Conservation (phyloP, 2,888 invertebrate genomes). For the Charanyca ferruginea region DNA sequence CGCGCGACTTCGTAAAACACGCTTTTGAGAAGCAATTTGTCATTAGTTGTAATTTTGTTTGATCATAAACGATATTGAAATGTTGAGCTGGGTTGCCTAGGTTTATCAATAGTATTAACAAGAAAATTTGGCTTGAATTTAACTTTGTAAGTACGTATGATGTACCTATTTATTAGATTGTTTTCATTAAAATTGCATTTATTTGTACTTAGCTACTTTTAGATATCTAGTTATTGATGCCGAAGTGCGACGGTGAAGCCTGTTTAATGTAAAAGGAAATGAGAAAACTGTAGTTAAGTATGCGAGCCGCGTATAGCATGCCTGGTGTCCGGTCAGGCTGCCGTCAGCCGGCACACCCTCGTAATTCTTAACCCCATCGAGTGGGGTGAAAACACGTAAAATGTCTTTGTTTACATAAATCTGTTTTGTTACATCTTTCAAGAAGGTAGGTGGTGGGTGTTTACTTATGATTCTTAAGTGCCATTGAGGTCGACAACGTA, state of each 20-base stretch:
- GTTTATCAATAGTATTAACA: conserved; percentile 38
- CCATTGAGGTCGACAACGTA: conserved; percentile 78
- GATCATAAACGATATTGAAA: conserved; percentile 62
- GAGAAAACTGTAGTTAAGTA: conserved; percentile 67
- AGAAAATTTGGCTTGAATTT: conserved; percentile 18
- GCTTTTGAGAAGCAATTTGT: conserved; percentile 69
- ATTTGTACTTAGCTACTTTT: background rate
- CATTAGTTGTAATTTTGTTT: conserved; percentile 65
- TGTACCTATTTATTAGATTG: background rate
- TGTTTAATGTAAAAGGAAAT: conserved; percentile 70
- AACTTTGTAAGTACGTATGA: background rate
- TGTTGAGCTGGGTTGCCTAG: conserved; percentile 45
- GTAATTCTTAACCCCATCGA: conserved; percentile 56
- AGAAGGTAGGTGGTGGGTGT: conserved; percentile 74
- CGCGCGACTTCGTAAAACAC: conserved; percentile 64
- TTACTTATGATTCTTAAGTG: conserved; percentile 80
- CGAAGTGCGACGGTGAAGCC: conserved; percentile 35
- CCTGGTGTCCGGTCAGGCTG: conserved; percentile 43
- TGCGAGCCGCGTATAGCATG: conserved; percentile 41
- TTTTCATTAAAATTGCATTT: conserved; percentile 15
- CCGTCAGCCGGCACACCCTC: conserved; percentile 53
- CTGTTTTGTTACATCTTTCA: conserved; percentile 69
- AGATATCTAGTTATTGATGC: conserved; percentile 27
- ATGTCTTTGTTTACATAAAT: conserved; percentile 72
- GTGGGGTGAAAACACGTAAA: conserved; percentile 66